Base-by-base conservation (phyloP, 2,797 vertebrate species). In the Florisuga fusca region DNA sequence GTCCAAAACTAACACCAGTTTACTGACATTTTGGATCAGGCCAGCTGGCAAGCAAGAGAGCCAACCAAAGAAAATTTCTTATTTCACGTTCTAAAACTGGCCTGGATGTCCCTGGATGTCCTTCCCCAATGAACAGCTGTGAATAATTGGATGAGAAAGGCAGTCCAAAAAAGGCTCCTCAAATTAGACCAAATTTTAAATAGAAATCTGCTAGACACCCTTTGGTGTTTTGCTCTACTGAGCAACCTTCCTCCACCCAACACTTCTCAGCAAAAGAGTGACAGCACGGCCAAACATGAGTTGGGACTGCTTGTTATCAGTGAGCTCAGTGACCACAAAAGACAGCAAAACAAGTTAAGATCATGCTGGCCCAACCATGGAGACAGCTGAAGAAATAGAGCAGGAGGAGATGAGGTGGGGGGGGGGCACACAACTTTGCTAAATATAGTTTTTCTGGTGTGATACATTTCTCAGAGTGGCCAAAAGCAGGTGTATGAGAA, bases 371-470 rank as follows among this genome's bases (percentile, higher is more conserved):
- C 68, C 89, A 90, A 89, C 89, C 84, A 82, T 5, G 2, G 85
- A 87, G 77, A 57, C 51, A 73, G 92, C 68, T 91, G 68, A 41
- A 63, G 50, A 87, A 86, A 94, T 12, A 26, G 57, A 63, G 58
- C 0, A 0, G 43, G 50, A 78, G 19, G 8, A 69, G 48, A 34
- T 0, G 4, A 61, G 48, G 7, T 1, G 1, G 29, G 15, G 16
- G 61, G n/a, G 29, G 31, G 29, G 63, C 62, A 93, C 16, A 74
- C 76, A 96, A 71, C 72, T 45, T 75, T 7, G 83, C 97, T 97
- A 98, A 97, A 97, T 93, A 97, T 95, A 97, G 96, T 31, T 93
- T 77, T 84, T 77, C 75, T 78, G 51, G 84, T 83, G 79, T 43
- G 66, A 31, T 9, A 69, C 34, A 57, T 91, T 96, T 94, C 93